Base-by-base conservation (phyloP, 2,797 vertebrate genomes). In the Macropus fuliginosus region DNA sequence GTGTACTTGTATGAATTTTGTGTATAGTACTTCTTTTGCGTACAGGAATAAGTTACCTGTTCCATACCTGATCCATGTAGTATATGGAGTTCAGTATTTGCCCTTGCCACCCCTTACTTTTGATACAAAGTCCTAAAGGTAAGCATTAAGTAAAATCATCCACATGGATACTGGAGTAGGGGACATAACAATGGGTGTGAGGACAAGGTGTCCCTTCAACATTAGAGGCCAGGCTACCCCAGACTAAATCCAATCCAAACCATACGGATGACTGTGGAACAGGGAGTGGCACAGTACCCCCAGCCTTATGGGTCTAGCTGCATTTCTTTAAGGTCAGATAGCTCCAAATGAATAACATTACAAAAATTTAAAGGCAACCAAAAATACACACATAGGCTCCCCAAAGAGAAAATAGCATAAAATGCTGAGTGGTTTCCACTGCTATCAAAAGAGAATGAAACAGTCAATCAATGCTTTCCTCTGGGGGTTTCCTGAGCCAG, bases 401-500 rank as follows among this genome's bases (percentile, higher is more conserved):
- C 74, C 40, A 46, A 27, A 46, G n/a, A 81, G 74, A 81, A 27
- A 40, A 46, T 46, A 81, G 6, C 74, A 40, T 40, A 81, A 81
- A 46, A 81, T 46, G 40, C 27, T 46, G 18, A 81, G 21, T 27
- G 8, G 40, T 81, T 81, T 81, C 40, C 40, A 81, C 40, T 81
- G 21, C 74, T 46, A 27, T 46, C 21, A 11, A 81, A 81, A 81
- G 66, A 81, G 66, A 40, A 81, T 24, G 40, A n/a, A 81, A 81
- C 18, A 81, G 46, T 21, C 40, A 81, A 81, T 81, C 74, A 46
- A 46, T 46, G 40, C 52, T 62, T 0, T 94, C 4, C 56, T 4
- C 13, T 92, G 29, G 31, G 21, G 96, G 92, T 90, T 50, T 50
- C 55, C 16, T 55, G n/a, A 87, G 57, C 95, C 87, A 93, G 31